These are phyloP conservation scores for Caenorhabditis remanei DNA, from an alignment of 1,140 invertebrate genomes.

Conservation along the genomic window DNA sequence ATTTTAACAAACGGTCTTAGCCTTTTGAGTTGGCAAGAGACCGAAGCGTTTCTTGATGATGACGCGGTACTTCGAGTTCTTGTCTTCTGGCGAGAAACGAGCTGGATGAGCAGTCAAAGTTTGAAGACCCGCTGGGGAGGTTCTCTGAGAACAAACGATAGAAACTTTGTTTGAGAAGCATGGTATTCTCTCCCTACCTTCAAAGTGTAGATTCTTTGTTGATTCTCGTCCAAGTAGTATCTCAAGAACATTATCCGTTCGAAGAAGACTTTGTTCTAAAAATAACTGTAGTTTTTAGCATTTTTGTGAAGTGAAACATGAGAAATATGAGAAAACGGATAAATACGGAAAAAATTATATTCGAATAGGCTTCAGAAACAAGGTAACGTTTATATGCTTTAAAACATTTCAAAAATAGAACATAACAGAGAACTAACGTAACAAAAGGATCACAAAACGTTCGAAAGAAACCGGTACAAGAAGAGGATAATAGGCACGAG, in stretches of 20 bases:
- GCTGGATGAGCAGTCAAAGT: conserved; percentile 92
- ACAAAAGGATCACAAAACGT: conserved; percentile 41
- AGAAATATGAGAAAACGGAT: background rate
- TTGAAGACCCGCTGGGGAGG: conserved; percentile 84
- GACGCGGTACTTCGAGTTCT: conserved; percentile 90
- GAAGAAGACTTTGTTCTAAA: background rate
- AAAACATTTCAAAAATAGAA: background rate
- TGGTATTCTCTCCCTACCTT: conserved; percentile 75
- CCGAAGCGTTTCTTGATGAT: conserved; percentile 91
- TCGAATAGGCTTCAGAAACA: background rate
- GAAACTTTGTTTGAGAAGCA: background rate
- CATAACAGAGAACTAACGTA: conserved; percentile 13
- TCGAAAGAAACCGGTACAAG: conserved; percentile 1
- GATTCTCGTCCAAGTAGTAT: conserved; percentile 79
- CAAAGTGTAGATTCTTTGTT: conserved; percentile 80
- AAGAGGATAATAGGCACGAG: conserved; percentile 48
- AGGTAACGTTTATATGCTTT: background rate
- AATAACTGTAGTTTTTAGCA: background rate
- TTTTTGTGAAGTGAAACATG: background rate
- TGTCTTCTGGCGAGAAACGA: conserved; percentile 94
- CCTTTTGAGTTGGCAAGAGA: conserved; percentile 88
- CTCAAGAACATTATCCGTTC: conserved; percentile 79
- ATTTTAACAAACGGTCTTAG: conserved; percentile 82
- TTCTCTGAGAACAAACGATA: conserved; percentile 81
- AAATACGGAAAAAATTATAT: background rate